Base-by-base conservation (phyloP, 2,888 invertebrate species). In the Neria commutata region DNA sequence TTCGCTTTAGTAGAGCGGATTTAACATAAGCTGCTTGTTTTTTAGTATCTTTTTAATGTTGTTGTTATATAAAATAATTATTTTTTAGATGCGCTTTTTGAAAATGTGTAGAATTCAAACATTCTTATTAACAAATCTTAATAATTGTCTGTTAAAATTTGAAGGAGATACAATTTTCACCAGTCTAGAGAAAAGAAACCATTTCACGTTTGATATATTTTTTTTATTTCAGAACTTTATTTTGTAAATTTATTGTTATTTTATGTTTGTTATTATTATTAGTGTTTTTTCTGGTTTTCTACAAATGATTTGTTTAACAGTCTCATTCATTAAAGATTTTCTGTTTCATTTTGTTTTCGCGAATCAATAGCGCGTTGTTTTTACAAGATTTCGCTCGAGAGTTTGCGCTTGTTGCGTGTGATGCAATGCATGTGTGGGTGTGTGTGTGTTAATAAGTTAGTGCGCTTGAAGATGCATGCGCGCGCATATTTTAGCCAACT, bases 311-410 rank as follows among this genome's bases (percentile, higher is more conserved):
- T 25, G 8, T 49, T n/a, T 29, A 4, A 29, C 23, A 24, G 51
- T 56, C 3, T 24, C 45, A 51, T 52, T 46, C 21, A 49, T 55
- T 56, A 21, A 47, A 25, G 51, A 42, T 21, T 26, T 25, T 29
- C 24, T 14, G 21, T 23, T 11, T 14, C 24, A 16, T 17, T 16
- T 34, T 42, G 37, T 3, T 34, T 47, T 48, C 21, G n/a, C n/a
- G n/a, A 33, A 54, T 23, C 21, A 47, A 23, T 46, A 14, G 34
- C 26, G 33, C 25, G 46, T 48, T 66, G 54, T 51, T 64, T 71
- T 61, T 64, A 72, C 4, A 14, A 5, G 37, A 37, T 37, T 14
- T 37, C 37, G 37, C n/a, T n/a, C n/a, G n/a, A n/a, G n/a, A n/a
- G n/a, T n/a, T n/a, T n/a, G n/a, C n/a, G n/a, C n/a, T n/a, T n/a